Base-by-base conservation (phyloP, 2,888 invertebrate species). In the Xanthorhoe designata region DNA sequence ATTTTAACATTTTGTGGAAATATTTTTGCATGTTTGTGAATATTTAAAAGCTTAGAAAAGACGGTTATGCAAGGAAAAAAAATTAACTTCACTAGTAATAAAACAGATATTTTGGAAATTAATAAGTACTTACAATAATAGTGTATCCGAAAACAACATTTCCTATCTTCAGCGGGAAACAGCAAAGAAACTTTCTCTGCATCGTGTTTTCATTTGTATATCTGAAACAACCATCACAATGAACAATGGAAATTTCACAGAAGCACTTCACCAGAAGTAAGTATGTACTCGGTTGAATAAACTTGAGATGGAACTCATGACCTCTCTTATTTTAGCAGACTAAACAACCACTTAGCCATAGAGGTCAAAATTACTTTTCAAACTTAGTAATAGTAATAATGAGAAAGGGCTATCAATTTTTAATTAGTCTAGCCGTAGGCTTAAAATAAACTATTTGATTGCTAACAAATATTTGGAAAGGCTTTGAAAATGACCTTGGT, bases 171-270 rank as follows among this genome's bases (percentile, higher is more conserved):
- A 93, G 78, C 66, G 92, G 92, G 74, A 93, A 93, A 77, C 92
- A 93, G 74, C 90, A 92, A 35, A 93, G 80, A 79, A 93, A 92
- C 78, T 93, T 93, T 76, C 92, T 87, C 70, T 89, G 92, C 92
- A 93, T 93, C 78, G 88, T 83, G 70, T 42, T 75, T 56, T 79
- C 88, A 89, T 89, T 73, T 82, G 83, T 73, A 71, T 70, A 72
- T 75, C 90, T 91, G 86, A 55, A 91, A 90, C 69, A 76, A 68
- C 61, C 71, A 65, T 42, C 42, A 15, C 38, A 15, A 53, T 45
- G 50, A 17, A 42, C 17, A 47, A 47, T 47, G 47, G 38, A 4
- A 13, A 24, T 47, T 47, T 47, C 47, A 15, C 47, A 15, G 38
- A 47, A 17, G 6, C 15, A 47, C 47, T 47, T 47, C 6, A 17